Conservation (phyloP, 2,888 invertebrate genomes). For the Cephus sareptanus region DNA sequence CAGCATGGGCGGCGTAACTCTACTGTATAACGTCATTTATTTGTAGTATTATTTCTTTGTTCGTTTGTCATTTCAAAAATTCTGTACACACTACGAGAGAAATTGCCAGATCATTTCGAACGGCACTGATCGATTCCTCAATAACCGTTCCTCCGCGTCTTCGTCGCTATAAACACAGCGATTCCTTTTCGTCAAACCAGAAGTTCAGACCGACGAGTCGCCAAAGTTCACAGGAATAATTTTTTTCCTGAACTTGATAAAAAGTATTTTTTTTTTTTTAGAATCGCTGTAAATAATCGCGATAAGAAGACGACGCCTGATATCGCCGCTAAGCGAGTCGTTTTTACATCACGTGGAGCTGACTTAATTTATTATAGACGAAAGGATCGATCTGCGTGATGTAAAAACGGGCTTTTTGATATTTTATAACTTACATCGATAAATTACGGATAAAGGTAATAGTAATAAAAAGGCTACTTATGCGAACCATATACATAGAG, state of each 20-base stretch:
- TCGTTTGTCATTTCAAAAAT: slow-evolving; percentile 19
- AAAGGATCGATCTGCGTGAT: slow-evolving; percentile 12
- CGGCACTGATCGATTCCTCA: neutral
- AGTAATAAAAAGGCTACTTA: slow-evolving; percentile 45
- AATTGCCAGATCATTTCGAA: slow-evolving; percentile 7
- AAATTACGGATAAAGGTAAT: slow-evolving; percentile 37
- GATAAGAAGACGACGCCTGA: neutral
- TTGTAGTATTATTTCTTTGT: slow-evolving; percentile 3
- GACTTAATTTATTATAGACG: slow-evolving; percentile 3
- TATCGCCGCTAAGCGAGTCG: neutral
- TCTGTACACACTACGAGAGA: slow-evolving; percentile 23
- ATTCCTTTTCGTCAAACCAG: neutral
- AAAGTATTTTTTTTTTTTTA: neutral
- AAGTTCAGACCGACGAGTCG: neutral
- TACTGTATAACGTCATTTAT: slow-evolving; percentile 31
- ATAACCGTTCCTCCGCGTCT: neutral
- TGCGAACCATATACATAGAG: slow-evolving; percentile 39
- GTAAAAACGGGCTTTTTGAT: slow-evolving; percentile 20
- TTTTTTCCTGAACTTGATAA: neutral
- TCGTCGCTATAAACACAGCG: neutral
- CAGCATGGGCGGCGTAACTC: slow-evolving; percentile 36
- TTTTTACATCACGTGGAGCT: slow-evolving; percentile 28
- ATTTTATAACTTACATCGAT: slow-evolving; percentile 29
- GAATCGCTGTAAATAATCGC: neutral
- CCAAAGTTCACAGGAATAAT: neutral